These are phyloP conservation scores for Eristalinus aeneus DNA, from an alignment of 2,888 invertebrate genomes.

Conservation along the genomic window DNA sequence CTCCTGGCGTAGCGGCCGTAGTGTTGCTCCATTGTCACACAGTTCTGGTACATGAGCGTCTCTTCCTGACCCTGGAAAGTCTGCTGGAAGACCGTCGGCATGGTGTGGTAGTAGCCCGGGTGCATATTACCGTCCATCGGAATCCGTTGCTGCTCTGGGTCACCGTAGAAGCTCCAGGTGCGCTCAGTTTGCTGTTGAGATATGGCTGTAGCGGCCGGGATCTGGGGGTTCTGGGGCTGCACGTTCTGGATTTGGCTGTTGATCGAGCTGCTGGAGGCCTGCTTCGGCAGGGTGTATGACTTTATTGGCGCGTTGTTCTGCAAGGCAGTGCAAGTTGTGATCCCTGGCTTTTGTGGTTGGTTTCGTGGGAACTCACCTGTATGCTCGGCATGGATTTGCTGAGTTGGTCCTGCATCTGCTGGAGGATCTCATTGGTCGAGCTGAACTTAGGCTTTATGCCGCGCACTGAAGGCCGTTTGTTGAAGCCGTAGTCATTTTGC, in stretches of 20 bases:
- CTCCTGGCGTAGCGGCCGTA: slow-evolving; percentile 80
- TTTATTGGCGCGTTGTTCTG: slow-evolving; percentile 74
- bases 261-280: slow-evolving; percentile 74
- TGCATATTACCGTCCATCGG: slow-evolving; percentile 76
- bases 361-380: slow-evolving; percentile 62
- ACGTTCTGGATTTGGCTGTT: slow-evolving; percentile 76
- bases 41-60: slow-evolving; percentile 79
- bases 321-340: background rate
- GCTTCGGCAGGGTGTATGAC: slow-evolving; percentile 78
- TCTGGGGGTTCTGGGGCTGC: slow-evolving; percentile 76
- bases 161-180: slow-evolving; percentile 79
- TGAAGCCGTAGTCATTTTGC: slow-evolving; percentile 94
- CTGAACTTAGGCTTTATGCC: slow-evolving; percentile 94
- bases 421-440: slow-evolving; percentile 89
- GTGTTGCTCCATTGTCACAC: slow-evolving; percentile 77
- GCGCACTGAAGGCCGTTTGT: slow-evolving; percentile 92
- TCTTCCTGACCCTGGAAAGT: slow-evolving; percentile 79
- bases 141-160: slow-evolving; percentile 76
- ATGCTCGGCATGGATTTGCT: slow-evolving; percentile 77
- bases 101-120: slow-evolving; percentile 79
- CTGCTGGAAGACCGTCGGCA: slow-evolving; percentile 79
- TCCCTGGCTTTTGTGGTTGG: background rate
- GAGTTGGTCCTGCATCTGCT: slow-evolving; percentile 89
- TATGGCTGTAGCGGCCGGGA: slow-evolving; percentile 75
- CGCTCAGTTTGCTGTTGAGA: slow-evolving; percentile 79